A percentile compares a stretch with the other conserved stretches of the same genome.
phyloP scores from a whole-genome alignment of 2,797 vertebrate genomes.

The Acipenser transmontanus region DNA sequence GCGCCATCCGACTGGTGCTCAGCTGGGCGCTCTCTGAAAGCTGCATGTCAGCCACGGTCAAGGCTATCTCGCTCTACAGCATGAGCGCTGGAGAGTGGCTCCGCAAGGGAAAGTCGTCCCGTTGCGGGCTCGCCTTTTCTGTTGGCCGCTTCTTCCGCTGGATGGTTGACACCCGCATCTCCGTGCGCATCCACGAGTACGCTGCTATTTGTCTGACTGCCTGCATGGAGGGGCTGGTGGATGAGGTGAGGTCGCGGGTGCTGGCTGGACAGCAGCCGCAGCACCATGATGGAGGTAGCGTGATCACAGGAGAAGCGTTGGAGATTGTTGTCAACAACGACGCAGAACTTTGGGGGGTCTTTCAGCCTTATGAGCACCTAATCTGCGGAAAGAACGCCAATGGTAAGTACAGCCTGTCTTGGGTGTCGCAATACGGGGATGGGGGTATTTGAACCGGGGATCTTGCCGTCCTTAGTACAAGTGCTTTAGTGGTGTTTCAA shows the following conservation, averaged over 20 bases:
- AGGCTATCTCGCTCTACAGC: conserved; percentile 69
- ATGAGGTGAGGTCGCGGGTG: conserved; percentile 78
- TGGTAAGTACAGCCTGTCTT: conserved; percentile 55
- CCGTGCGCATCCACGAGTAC: conserved; percentile 66
- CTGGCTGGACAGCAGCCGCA: conserved; percentile 69
- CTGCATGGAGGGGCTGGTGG: conserved; percentile 73
- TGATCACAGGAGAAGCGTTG: conserved; percentile 72
- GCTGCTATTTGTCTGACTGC: conserved; percentile 70
- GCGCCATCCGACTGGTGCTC: conserved; percentile 65
- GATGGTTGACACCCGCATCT: conserved; percentile 73
- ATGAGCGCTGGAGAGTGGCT: conserved; percentile 67
- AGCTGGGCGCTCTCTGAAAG: conserved; percentile 71
- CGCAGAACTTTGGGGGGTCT: conserved; percentile 90
- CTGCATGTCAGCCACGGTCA: conserved; percentile 65
- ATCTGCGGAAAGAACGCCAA: conserved; percentile 96
- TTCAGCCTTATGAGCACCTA: conserved; percentile 92
- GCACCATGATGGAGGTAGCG: conserved; percentile 53
- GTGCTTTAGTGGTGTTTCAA: no score
- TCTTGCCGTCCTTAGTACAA: no score
- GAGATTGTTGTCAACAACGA: conserved; percentile 92
- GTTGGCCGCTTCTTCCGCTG: conserved; percentile 74
- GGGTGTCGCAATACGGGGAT: no score
- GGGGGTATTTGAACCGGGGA: no score
- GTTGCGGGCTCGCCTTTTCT: conserved; percentile 67
- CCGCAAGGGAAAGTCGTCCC: conserved; percentile 61